Base-by-base conservation (phyloP, 1,140 invertebrate species). In the Octopus bimaculoides region DNA sequence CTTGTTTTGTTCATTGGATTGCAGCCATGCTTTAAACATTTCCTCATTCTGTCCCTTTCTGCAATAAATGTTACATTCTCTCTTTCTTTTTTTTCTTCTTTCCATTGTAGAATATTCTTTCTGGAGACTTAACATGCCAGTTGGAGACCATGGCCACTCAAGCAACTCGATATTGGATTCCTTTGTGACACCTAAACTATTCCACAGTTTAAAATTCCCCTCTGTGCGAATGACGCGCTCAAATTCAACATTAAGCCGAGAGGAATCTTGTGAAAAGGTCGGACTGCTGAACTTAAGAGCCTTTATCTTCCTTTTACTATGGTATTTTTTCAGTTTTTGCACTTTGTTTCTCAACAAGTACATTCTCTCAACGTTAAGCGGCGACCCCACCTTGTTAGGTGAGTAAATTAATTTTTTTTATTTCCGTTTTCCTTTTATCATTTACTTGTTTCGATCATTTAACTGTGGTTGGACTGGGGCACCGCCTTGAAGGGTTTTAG, bases 341-440 rank as follows among this genome's bases (percentile, higher is more conserved):
- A 96, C 95, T 7, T 90, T 96, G 66, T 96, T 96, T 89, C 89
- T 95, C 52, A 96, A 96, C 89, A 96, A 96, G 88, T 95, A 95
- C 85, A 95, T 96, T 86, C 88, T 96, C 54, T 92, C 94, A 5
- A 94, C 93, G 84, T 91, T 95, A 86, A 92, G 93, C 86, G 94
- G 94, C n/a, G 94, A 96, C 90, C 93, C 95, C 7, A 94, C 93
- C 74, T 89, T 96, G 75, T 90, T 96, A 88, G 94, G 95, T 95
- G 92, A 91, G 88, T 88, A 79, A 75, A 71, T 81, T 79, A 81
- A 17, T 75, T 73, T 86, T 78, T 81, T 75, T 76, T 41, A 41
- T 41, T 41, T 41, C 26, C 26, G 0, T 41, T 41, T 41, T 41
- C 26, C 26, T 41, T 41, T 41, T 41, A 41, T 41, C 26, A 2